Evolutionary conservation across 1,140 invertebrate genomes (phyloP), one percentile per base, ranked within the genome.

Genomic region (Drosophila murphyi): DNA sequence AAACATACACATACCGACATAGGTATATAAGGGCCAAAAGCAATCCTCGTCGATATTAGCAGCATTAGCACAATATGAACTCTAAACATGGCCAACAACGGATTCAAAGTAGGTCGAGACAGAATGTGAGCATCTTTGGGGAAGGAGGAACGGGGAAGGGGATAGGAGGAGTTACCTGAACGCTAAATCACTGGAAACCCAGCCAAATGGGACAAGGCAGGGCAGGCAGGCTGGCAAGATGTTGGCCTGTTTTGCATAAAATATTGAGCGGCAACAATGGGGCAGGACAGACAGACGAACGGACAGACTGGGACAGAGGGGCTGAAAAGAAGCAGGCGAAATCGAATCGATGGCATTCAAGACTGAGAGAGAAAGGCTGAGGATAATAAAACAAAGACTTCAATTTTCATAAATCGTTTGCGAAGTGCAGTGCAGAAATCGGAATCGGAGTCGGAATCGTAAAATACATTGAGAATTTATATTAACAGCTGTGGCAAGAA

Each of bases 381-480:
- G 69, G 63, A 75, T 82, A 86, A 80, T 89, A 80, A 89, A 88
- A 88, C 83, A 88, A 75, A 83, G 77, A 88, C 73, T 87, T 88
- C 69, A 89, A 88, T 88, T 88, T 88, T 88, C 83, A 88, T 89
- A 88, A 88, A 88, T 80, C 85, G 83, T 72, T 20, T 79, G 83
- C 76, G 51, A 61, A 56, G 10, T 51, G 50, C 8, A 43, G 39
- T 43, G 39, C 39, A 43, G 8, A 43, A 52, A 56, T 34, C 52
- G 31, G 6, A 20, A 69, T 20, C 20, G 10, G 39, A n/a, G n/a
- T n/a, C 10, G 10, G n/a, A 43, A 43, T 43, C 39, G 39, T n/a
- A 43, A 43, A 43, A 88, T 76, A 69, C 57, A 73, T 48, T 81
- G 65, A 65, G 72, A 82, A 80, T 82, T 80, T 73, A 78, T 81